Evolutionary conservation across 2,888 invertebrate genomes (phyloP).

Genomic region (Perizoma flavofasciatum): DNA sequence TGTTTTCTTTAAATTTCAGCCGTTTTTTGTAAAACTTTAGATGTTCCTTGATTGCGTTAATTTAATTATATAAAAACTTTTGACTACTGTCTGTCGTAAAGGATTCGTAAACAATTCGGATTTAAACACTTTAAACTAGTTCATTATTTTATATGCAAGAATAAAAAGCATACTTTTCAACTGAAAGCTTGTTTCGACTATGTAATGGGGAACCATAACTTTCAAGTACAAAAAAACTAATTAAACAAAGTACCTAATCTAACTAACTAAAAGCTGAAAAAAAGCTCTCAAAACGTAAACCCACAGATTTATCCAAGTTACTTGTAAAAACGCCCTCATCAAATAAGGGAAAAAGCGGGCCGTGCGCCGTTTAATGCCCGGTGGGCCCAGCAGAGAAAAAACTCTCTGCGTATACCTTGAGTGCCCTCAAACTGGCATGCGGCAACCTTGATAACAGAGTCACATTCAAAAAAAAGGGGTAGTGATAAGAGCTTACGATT

Average conservation of each 20-base stretch:
- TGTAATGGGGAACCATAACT: too few relatives aligned
- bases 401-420: conserved; percentile 5
- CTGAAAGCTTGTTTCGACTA: too few relatives aligned
- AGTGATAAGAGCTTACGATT: background rate
- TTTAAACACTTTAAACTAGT: too few relatives aligned
- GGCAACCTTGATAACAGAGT: conserved; percentile 1
- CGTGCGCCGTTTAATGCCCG: background rate
- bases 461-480: background rate
- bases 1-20: too few relatives aligned
- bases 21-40: too few relatives aligned
- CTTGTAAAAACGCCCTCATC: conserved; percentile 2
- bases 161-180: too few relatives aligned
- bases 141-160: too few relatives aligned
- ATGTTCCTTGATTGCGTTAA: too few relatives aligned
- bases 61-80: too few relatives aligned
- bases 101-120: too few relatives aligned
- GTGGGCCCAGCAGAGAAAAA: conserved; percentile 1
- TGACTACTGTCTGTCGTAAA: too few relatives aligned
- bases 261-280: conserved; percentile 9
- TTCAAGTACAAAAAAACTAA: background rate
- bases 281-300: conserved; percentile 1
- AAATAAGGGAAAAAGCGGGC: too few relatives aligned
- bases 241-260: conserved; percentile 16
- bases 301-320: background rate
- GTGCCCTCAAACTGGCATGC: conserved; percentile 9